Evolutionary conservation across 2,113 vertebrate genomes (phyloP), one percentile per base, ranked within the genome.

Genomic region (Calyptommatus sinebrachiatus): DNA sequence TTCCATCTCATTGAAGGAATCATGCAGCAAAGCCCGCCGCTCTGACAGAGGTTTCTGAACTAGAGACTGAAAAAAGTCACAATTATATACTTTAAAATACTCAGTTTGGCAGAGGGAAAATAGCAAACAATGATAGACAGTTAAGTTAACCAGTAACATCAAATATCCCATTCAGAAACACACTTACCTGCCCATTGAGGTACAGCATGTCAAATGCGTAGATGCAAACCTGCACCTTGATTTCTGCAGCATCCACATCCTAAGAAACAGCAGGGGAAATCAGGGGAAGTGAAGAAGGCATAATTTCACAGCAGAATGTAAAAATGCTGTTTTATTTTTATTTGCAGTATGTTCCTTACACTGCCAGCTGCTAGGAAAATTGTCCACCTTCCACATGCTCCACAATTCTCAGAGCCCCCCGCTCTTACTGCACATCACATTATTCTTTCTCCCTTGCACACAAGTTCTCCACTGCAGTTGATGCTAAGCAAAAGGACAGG

Each of bases 151-250:
- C 60, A 45, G 69, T 22, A 46, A n/a, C 5, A 29, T 29, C 10
- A 14, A 69, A 22, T 2, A 24, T 46, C 4, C 0, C 0, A 8
- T 29, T 0, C 8, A 0, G 53, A 18, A 22, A 0, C 4, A 26
- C 9, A 85, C 94, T 96, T 87, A 98, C 97, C 95, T 97, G 92
- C 84, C 97, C 97, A 0, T 97, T 98, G 63, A 98, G 94, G 86
- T 96, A 98, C 63, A 98, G 95, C 78, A 98, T 94, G 91, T 98
- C 97, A 1, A 98, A 98, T 86, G 97, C 97, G 0, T 97, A 98
- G 35, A 98, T 89, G 18, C 97, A 98, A 82, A 98, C 97, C 79
- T 98, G 97, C 73, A 98, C 97, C 89, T 96, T 96, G 89, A 98
- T 98, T 78, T 97, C 96, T 0, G 96, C 92, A 0, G 96, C 95